phyloP scores from a whole-genome alignment of 2,113 vertebrate species.

The Merops nubicus region DNA sequence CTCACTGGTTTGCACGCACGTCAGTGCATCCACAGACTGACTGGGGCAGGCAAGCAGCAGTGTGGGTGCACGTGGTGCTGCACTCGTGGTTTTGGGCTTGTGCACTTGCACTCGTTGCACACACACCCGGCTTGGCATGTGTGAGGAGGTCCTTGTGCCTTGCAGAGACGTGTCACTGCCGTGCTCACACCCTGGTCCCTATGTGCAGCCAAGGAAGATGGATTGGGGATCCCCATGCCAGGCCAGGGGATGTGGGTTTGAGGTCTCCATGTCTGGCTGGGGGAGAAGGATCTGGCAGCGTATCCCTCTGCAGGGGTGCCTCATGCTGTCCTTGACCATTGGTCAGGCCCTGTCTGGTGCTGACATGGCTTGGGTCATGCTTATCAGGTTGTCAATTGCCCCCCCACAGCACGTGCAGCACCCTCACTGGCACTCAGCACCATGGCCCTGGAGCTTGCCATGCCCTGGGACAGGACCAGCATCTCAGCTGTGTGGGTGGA shows the following conservation, averaged over 20 bases:
- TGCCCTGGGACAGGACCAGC: not conserved
- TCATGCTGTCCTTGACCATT: not conserved
- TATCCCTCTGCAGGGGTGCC: not conserved
- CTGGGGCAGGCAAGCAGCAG: no score
- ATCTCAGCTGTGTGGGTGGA: rapidly evolving
- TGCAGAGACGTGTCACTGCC: not conserved
- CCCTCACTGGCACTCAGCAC: not conserved
- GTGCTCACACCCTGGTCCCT: not conserved
- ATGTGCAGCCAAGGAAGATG: not conserved
- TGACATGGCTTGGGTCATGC: not conserved
- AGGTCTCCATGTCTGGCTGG: not conserved
- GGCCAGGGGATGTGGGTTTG: not conserved
- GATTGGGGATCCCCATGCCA: not conserved
- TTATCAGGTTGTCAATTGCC: not conserved
- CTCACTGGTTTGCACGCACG: rapidly evolving
- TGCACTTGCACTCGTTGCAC: not conserved
- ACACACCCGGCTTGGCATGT: not conserved
- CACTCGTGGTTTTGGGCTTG: not conserved
- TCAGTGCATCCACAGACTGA: rapidly evolving
- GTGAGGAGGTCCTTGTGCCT: not conserved
- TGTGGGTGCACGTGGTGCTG: not conserved
- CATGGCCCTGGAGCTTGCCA: no score
- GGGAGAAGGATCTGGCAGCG: not conserved
- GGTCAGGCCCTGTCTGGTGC: not conserved
- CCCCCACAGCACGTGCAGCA: not conserved